Evolutionary conservation across 2,113 vertebrate species (phyloP).

Genomic region (Mormyrus iriodes): DNA sequence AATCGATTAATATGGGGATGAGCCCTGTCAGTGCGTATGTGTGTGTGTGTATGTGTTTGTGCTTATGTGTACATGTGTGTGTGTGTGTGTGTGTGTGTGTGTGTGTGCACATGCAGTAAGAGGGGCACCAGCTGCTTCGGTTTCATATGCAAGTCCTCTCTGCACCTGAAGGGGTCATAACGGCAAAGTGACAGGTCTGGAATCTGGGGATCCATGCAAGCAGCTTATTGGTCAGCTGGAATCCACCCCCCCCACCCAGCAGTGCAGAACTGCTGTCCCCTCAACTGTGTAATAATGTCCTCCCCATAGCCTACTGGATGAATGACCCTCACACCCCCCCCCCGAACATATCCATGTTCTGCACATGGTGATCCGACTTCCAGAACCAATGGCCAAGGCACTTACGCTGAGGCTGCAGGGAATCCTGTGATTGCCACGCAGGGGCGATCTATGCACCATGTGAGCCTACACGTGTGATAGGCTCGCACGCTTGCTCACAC

Average conservation of each 20-base stretch:
- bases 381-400: not conserved
- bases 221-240: not conserved
- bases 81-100: not conserved
- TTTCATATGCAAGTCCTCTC: not conserved
- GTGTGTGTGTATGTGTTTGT: not conserved
- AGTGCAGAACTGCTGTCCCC: not conserved
- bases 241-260: not conserved
- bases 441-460: not conserved
- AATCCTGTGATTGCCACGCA: not conserved
- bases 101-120: not conserved
- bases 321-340: not conserved
- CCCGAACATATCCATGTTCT: not conserved
- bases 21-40: not conserved
- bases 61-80: not conserved
- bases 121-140: not conserved
- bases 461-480: not conserved
- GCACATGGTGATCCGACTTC: not conserved
- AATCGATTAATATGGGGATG: not conserved
- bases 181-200: not conserved
- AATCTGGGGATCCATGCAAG: not conserved
- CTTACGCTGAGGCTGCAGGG: not conserved
- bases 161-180: not conserved
- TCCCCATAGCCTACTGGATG: not conserved
- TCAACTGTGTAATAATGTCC: not conserved
- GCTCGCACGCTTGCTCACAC: not conserved